phyloP scores from a whole-genome alignment of 37 sponge, comb jelly and placozoan genomes.

The Beroe forskalii region DNA sequence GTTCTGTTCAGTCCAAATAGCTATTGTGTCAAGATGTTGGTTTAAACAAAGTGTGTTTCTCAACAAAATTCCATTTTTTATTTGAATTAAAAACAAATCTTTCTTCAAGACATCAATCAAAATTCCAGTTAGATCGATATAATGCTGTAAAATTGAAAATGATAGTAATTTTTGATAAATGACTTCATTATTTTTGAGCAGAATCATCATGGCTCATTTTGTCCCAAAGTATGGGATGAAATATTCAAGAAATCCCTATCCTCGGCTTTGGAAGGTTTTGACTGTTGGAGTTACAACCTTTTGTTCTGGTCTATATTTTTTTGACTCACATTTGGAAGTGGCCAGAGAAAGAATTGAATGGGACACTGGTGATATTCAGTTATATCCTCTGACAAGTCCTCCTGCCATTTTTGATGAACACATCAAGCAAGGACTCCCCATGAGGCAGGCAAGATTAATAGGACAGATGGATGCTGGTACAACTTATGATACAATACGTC shows the following conservation, averaged over 20 bases:
- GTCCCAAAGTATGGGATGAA: slow-evolving; percentile 14
- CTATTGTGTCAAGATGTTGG: too few relatives aligned
- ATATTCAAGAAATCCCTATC: slow-evolving; percentile 20
- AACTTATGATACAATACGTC: slow-evolving; percentile 8
- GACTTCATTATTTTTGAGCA: too few relatives aligned
- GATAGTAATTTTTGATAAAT: too few relatives aligned
- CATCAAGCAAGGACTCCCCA: slow-evolving; percentile 24
- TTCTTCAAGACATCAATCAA: too few relatives aligned
- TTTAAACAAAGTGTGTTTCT: too few relatives aligned
- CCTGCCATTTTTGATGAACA: slow-evolving; percentile 43
- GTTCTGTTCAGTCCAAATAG: too few relatives aligned
- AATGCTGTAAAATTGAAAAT: too few relatives aligned
- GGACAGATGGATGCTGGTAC: background rate
- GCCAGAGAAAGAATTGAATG: background rate
- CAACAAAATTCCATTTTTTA: too few relatives aligned
- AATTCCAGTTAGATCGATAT: too few relatives aligned
- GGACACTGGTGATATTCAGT: slow-evolving; percentile 32
- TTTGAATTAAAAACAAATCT: too few relatives aligned
- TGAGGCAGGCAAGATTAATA: background rate
- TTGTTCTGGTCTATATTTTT: background rate
- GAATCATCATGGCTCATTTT: background rate
- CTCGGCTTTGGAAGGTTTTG: background rate
- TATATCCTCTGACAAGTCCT: slow-evolving; percentile 35
- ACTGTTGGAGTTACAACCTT: background rate
- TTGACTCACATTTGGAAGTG: background rate